Conservation (phyloP, 2,797 vertebrate species). For the Ambastaia sidthimunki region DNA sequence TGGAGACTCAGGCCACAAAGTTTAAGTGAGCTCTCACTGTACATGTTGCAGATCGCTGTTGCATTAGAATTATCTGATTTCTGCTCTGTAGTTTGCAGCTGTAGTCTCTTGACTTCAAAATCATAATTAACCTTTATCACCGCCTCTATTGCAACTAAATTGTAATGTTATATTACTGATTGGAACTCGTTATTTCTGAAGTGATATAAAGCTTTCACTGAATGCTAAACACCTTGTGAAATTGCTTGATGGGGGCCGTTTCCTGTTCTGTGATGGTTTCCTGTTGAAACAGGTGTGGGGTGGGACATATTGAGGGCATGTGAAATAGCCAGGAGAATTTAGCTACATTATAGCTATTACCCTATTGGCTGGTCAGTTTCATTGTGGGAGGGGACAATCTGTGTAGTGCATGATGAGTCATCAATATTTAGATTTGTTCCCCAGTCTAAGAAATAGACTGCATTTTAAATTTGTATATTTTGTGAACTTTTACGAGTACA, state of each 20-base stretch:
- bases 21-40: slow-evolving; percentile 84
- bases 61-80: slow-evolving; percentile 28
- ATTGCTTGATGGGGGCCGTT: neutral
- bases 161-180: slow-evolving; percentile 24
- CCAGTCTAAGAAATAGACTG: no score
- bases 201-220: neutral
- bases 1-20: slow-evolving; percentile 95
- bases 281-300: neutral
- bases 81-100: slow-evolving; percentile 10
- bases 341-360: no score
- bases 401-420: no score
- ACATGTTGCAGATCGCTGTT: slow-evolving; percentile 26
- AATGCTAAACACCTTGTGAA: slow-evolving; percentile 4
- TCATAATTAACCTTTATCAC: slow-evolving; percentile 43
- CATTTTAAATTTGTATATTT: no score
- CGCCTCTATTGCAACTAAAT: slow-evolving; percentile 17
- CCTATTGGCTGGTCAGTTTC: no score
- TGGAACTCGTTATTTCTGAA: slow-evolving; percentile 24
- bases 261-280: neutral
- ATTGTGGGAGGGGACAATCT: no score
- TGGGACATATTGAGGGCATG: neutral
- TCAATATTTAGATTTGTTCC: no score
- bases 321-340: no score
- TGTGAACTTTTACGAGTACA: no score
- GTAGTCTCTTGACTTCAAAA: slow-evolving; percentile 42